phyloP scores from a whole-genome alignment of 37 sponge, comb jelly and placozoan genomes.

The Eunapius fragilis region DNA sequence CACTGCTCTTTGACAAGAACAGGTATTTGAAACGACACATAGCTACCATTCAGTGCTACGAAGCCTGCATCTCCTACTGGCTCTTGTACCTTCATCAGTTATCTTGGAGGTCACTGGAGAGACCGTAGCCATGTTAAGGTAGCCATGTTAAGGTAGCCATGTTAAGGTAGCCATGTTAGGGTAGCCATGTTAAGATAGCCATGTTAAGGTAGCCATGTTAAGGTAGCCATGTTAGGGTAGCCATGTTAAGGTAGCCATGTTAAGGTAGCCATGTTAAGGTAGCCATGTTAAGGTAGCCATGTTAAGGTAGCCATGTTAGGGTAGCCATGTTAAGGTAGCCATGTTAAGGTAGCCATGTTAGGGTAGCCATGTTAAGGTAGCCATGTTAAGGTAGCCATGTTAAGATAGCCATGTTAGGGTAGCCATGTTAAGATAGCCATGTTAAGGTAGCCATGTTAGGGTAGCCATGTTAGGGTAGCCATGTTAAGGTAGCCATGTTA shows the following conservation, averaged over 20 bases:
- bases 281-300: neutral
- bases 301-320: slow-evolving; percentile 10
- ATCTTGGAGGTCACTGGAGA: slow-evolving; percentile 34
- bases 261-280: neutral
- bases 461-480: neutral
- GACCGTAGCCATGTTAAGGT: slow-evolving; percentile 6
- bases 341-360: neutral
- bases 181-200: neutral
- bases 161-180: neutral
- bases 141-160: neutral
- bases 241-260: neutral
- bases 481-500: neutral
- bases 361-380: slow-evolving; percentile 20
- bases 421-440: too few species aligned
- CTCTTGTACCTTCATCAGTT: slow-evolving; percentile 10
- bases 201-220: too few species aligned
- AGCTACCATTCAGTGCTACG: slow-evolving; percentile 9
- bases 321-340: neutral
- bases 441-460: slow-evolving; percentile 13
- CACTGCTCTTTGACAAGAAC: neutral
- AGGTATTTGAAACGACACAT: neutral
- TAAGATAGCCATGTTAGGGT: neutral
- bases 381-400: neutral
- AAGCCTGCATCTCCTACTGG: slow-evolving; percentile 36
- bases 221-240: slow-evolving; percentile 19